Conservation (phyloP, 2,113 vertebrate genomes). For the Numida meleagris region DNA sequence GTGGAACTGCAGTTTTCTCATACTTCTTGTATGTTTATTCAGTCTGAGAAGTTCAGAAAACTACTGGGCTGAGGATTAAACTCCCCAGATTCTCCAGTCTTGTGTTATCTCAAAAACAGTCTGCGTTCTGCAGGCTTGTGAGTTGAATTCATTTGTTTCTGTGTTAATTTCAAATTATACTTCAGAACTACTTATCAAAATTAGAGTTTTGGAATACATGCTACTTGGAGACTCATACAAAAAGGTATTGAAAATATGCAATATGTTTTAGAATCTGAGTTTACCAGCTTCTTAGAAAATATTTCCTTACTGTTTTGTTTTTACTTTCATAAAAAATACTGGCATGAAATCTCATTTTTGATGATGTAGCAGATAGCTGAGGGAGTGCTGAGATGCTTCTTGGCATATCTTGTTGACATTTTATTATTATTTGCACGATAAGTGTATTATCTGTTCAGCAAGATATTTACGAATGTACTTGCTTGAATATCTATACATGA, state of each 20-base stretch:
- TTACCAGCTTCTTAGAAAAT: conserved; percentile 3
- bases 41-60: conserved; percentile 18
- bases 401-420: not conserved
- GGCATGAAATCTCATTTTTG: not conserved
- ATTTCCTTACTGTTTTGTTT: not conserved
- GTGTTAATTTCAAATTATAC: conserved; percentile 20
- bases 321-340: not conserved
- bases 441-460: not conserved
- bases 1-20: not conserved
- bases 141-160: conserved; percentile 36
- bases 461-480: not conserved
- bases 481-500: not conserved
- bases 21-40: conserved; percentile 28
- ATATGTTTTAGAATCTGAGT: not conserved
- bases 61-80: not conserved
- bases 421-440: not conserved
- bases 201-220: not conserved
- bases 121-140: conserved; percentile 40
- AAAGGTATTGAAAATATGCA: not conserved
- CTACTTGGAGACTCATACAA: not conserved
- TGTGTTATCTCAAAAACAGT: conserved; percentile 4
- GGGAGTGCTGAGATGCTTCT: not conserved
- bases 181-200: conserved; percentile 44
- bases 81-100: not conserved
- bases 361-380: not conserved